phyloP scores from a whole-genome alignment of 2,113 vertebrate species.

The Panthera leo region DNA sequence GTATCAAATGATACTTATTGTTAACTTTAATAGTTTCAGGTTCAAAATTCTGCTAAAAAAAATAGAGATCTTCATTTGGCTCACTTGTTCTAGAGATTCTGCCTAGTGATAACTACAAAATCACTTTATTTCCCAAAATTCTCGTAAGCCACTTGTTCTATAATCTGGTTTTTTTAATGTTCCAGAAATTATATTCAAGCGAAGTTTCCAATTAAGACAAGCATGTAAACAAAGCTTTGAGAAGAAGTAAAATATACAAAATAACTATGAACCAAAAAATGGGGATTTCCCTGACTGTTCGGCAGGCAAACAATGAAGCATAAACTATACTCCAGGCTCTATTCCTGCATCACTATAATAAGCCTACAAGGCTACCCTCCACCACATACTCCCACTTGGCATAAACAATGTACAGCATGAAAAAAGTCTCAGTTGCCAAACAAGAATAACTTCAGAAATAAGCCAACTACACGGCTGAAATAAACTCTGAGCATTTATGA shows the following conservation, averaged over 20 bases:
- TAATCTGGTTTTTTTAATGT: not conserved
- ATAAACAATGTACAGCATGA: not conserved
- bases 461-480: not conserved
- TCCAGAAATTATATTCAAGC: not conserved
- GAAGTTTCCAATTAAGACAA: not conserved
- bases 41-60: not conserved
- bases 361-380: not conserved
- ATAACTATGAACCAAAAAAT: not conserved
- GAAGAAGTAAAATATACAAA: not conserved
- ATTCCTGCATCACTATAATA: not conserved
- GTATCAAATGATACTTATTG: not conserved
- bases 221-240: not conserved
- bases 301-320: not conserved
- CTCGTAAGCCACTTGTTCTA: not conserved
- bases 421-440: not conserved
- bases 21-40: not conserved
- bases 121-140: constrained; percentile 21
- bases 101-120: not conserved
- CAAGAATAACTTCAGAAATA: not conserved
- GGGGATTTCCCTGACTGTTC: not conserved
- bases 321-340: not conserved
- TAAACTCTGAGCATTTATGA: not conserved
- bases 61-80: not conserved
- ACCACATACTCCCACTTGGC: not conserved
- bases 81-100: not conserved